Percentiles rank a stretch among this genome's conserved stretches.
Evolutionary conservation across 2,888 invertebrate species (phyloP).

Genomic region (Epirrhoe tristata): DNA sequence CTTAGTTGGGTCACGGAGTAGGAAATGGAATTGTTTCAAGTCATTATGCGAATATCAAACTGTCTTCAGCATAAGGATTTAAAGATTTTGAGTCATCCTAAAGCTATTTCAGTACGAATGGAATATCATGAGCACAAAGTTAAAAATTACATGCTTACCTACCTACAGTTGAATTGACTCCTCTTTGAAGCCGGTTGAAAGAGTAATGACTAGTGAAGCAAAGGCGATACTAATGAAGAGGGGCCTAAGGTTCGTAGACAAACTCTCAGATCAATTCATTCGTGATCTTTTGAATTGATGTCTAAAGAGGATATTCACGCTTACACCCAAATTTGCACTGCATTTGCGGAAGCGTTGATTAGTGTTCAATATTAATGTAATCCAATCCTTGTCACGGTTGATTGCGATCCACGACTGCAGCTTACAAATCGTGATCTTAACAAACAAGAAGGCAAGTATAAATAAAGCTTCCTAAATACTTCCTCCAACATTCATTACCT

Average conservation of each 20-base stretch:
- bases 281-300: no score
- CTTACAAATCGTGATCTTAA: slow-evolving; percentile 64
- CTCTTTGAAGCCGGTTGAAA: no score
- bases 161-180: no score
- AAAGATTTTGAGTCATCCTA: neutral
- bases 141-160: no score
- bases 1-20: slow-evolving; percentile 19
- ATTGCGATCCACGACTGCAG: slow-evolving; percentile 26
- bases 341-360: neutral
- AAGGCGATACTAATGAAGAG: no score
- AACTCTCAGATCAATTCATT: no score
- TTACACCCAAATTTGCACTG: no score
- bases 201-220: no score
- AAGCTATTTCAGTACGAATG: neutral
- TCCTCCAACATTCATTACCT: slow-evolving; percentile 57
- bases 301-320: no score
- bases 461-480: slow-evolving; percentile 63
- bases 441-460: slow-evolving; percentile 67
- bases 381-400: slow-evolving; percentile 7
- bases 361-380: neutral
- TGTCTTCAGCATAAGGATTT: neutral
- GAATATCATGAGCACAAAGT: neutral
- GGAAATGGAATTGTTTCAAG: slow-evolving; percentile 13
- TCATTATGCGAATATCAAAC: neutral
- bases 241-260: no score